phyloP scores from a whole-genome alignment of 1,140 invertebrate genomes.

The Orussus abietinus region DNA sequence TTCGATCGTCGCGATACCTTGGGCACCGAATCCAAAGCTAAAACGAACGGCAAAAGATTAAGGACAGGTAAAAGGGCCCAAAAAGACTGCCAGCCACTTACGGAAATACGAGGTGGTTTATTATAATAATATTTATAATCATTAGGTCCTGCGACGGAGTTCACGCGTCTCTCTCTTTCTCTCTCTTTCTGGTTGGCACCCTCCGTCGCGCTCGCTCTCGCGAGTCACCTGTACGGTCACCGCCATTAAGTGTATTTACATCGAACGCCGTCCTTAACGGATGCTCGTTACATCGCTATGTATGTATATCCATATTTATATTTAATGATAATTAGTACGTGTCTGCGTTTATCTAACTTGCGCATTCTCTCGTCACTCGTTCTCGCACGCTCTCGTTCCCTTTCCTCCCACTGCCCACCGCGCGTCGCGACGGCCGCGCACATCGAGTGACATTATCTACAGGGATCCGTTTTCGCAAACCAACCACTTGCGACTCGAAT shows the following conservation, averaged over 20 bases:
- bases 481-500: no score
- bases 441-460: no score
- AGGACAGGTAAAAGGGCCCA: no score
- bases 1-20: no score
- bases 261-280: slow-evolving; percentile 40
- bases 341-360: slow-evolving; percentile 1
- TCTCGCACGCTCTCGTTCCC: neutral
- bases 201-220: slow-evolving; percentile 15
- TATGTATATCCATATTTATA: slow-evolving; percentile 46
- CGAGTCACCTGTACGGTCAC: no score
- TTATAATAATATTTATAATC: slow-evolving; percentile 53
- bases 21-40: no score
- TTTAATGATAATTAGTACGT: slow-evolving; percentile 41
- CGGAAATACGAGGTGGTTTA: slow-evolving; percentile 55
- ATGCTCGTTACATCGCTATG: slow-evolving; percentile 43
- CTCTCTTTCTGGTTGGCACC: neutral
- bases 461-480: no score
- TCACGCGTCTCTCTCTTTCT: slow-evolving; percentile 9
- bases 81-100: no score
- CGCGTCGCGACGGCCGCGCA: no score
- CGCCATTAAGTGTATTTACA: slow-evolving; percentile 43
- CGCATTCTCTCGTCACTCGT: neutral
- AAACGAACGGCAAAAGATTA: no score
- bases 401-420: neutral
- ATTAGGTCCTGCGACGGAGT: slow-evolving; percentile 40